Evolutionary conservation across 2,113 vertebrate species (phyloP).

Genomic region (Arizona elegans): DNA sequence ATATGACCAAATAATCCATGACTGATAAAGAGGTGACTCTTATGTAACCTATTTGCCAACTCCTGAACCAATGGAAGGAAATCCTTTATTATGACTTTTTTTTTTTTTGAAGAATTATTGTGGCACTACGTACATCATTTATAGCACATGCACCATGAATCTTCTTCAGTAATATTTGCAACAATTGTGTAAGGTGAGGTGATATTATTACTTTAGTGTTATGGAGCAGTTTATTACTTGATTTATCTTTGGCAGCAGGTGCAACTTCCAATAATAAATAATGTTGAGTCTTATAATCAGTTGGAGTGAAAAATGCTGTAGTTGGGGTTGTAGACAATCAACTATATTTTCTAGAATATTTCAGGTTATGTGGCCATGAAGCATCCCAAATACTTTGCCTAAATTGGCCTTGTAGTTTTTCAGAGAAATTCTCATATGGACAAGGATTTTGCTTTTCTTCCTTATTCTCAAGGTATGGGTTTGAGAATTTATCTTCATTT

Average conservation of each 20-base stretch:
- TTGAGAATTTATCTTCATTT: background rate
- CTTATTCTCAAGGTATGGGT: background rate
- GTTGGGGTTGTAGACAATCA: background rate
- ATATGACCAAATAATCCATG: background rate
- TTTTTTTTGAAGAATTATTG: background rate
- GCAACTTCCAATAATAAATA: background rate
- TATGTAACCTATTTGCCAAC: background rate
- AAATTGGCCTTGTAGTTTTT: background rate
- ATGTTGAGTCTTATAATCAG: background rate
- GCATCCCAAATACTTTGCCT: background rate
- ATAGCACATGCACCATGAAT: background rate
- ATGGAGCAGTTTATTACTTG: background rate
- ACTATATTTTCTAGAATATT: background rate
- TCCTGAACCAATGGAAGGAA: constrained; percentile 1
- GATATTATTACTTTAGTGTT: background rate
- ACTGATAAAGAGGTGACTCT: background rate
- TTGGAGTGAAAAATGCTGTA: background rate
- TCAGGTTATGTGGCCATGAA: background rate
- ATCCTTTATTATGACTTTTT: background rate
- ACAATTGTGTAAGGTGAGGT: background rate
- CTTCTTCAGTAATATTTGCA: background rate
- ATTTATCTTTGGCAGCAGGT: background rate
- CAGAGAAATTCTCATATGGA: background rate
- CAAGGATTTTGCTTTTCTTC: background rate
- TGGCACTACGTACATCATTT: background rate